phyloP scores from a whole-genome alignment of 1,140 invertebrate genomes.

The Patella vulgata region DNA sequence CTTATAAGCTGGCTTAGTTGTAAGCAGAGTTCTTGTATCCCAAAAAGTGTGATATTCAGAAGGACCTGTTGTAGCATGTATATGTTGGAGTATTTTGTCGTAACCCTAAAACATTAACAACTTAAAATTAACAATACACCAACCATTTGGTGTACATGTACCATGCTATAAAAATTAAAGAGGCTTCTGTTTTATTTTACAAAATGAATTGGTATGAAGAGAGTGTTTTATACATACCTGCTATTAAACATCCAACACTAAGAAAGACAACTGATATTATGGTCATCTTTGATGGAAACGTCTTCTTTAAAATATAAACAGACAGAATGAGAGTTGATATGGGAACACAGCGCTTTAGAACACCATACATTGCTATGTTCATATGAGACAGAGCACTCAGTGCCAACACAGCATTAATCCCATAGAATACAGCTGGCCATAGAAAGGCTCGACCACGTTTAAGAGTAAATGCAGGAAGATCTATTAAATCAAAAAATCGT shows the following conservation, averaged over 20 bases:
- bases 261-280: slow-evolving; percentile 63
- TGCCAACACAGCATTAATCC: slow-evolving; percentile 66
- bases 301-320: slow-evolving; percentile 64
- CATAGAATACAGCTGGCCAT: slow-evolving; percentile 67
- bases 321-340: slow-evolving; percentile 68
- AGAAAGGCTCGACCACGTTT: slow-evolving; percentile 62
- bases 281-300: slow-evolving; percentile 58
- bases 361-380: slow-evolving; percentile 72
- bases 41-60: no score
- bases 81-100: no score
- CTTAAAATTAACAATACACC: not conserved
- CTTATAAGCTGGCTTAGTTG: no score
- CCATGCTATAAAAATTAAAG: no score
- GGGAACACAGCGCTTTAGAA: slow-evolving; percentile 70
- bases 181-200: no score
- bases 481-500: slow-evolving; percentile 43
- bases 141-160: not conserved
- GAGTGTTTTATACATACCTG: no score
- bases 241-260: slow-evolving; percentile 68
- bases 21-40: no score
- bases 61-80: no score
- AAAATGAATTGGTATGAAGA: no score
- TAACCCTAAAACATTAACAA: slow-evolving; percentile 3
- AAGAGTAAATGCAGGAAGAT: slow-evolving; percentile 61
- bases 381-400: slow-evolving; percentile 69